A percentile compares a stretch with the other conserved stretches of the same genome.
Conservation (phyloP, 2,113 vertebrate genomes). For the Propithecus coquereli region DNA sequence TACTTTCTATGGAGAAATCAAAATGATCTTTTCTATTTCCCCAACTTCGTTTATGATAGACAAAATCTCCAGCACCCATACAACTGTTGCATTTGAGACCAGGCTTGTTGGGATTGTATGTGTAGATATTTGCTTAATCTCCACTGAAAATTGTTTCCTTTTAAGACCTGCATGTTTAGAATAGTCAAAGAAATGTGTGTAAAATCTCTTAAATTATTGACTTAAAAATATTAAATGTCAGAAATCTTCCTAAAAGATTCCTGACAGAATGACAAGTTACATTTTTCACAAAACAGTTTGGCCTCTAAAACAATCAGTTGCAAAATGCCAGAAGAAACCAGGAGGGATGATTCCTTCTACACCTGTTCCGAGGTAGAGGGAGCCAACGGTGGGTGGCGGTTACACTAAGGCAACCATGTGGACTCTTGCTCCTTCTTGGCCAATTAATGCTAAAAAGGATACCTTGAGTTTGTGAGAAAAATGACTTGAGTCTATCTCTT, state of each 20-base stretch:
- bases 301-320: constrained; percentile 67
- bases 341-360: constrained; percentile 52
- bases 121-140: neutral
- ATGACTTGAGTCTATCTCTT: neutral
- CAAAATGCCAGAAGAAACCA: constrained; percentile 66
- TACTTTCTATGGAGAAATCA: neutral
- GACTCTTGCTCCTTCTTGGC: neutral
- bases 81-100: neutral
- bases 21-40: neutral
- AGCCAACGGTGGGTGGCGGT: constrained; percentile 24
- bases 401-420: neutral
- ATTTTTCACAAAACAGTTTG: constrained; percentile 69
- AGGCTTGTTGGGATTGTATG: neutral
- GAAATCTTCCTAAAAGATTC: constrained; percentile 68
- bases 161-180: neutral
- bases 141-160: neutral
- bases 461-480: constrained; percentile 12
- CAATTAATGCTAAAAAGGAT: constrained; percentile 59
- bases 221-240: constrained; percentile 58
- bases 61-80: neutral
- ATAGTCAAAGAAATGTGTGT: constrained; percentile 13
- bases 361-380: constrained; percentile 58
- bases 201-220: constrained; percentile 50
- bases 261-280: constrained; percentile 69
- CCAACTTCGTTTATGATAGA: neutral